Evolutionary conservation across 2,797 vertebrate species (phyloP).

Genomic region (Macrochelys suwanniensis): DNA sequence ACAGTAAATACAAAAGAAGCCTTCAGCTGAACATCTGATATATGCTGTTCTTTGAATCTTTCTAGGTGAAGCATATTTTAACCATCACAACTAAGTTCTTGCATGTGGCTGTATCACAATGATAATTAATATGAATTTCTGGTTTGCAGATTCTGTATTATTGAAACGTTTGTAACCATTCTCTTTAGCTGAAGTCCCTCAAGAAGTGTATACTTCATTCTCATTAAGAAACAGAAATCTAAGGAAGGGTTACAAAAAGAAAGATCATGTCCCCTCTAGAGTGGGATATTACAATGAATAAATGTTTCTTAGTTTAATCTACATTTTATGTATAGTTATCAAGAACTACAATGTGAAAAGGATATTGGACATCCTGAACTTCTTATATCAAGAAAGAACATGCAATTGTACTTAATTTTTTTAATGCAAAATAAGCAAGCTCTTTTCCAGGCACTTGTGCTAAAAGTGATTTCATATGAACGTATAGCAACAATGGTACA

Average conservation of each 20-base stretch:
- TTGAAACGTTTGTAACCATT: neutral
- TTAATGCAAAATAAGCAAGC: neutral
- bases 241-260: conserved; percentile 1
- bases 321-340: conserved; percentile 46
- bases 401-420: neutral
- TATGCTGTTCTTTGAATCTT: neutral
- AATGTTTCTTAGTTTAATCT: conserved; percentile 47
- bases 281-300: conserved; percentile 4
- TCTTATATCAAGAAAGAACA: conserved; percentile 11
- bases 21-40: neutral
- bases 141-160: neutral
- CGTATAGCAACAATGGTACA: neutral
- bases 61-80: neutral
- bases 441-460: neutral
- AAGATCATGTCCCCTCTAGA: neutral
- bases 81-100: neutral
- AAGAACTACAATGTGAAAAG: conserved; percentile 50
- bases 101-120: neutral
- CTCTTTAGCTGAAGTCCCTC: neutral
- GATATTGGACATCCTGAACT: neutral
- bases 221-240: conserved; percentile 9
- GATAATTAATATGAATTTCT: neutral
- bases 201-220: neutral
- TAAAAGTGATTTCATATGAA: neutral
- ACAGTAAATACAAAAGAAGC: neutral